Evolutionary conservation across 2,797 vertebrate genomes (phyloP).

Genomic region (Chiloscyllium punctatum): DNA sequence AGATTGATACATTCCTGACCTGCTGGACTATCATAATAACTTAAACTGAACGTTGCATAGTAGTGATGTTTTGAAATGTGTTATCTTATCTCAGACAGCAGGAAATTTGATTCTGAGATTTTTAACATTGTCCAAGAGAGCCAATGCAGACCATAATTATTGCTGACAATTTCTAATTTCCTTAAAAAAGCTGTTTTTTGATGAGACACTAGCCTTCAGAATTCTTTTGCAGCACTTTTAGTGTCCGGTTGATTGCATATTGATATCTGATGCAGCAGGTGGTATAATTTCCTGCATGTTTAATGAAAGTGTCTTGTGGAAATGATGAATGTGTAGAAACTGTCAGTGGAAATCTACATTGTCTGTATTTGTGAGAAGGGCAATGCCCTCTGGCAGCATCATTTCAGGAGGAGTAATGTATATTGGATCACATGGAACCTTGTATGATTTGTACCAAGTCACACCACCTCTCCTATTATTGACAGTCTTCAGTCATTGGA

Average conservation of each 20-base stretch:
- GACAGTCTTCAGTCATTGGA: background rate
- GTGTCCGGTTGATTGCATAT: background rate
- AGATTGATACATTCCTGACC: background rate
- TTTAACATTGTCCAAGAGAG: background rate
- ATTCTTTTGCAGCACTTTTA: background rate
- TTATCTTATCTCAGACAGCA: background rate
- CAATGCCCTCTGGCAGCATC: background rate
- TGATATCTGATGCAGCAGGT: background rate
- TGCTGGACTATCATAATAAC: background rate
- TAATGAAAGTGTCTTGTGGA: conserved; percentile 3
- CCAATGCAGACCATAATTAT: background rate
- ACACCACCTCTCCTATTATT: background rate
- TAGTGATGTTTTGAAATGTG: background rate
- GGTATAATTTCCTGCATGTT: background rate
- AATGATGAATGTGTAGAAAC: conserved; percentile 9
- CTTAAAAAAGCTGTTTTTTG: background rate
- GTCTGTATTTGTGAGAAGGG: background rate
- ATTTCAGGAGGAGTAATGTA: background rate
- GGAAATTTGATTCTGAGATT: conserved; percentile 18
- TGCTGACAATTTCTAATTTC: background rate
- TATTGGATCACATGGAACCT: background rate
- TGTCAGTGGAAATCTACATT: background rate
- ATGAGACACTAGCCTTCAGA: background rate
- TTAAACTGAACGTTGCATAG: background rate
- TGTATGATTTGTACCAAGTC: background rate